Base-by-base conservation (phyloP, 2,888 invertebrate species). In the Hofmannophila pseudospretella region DNA sequence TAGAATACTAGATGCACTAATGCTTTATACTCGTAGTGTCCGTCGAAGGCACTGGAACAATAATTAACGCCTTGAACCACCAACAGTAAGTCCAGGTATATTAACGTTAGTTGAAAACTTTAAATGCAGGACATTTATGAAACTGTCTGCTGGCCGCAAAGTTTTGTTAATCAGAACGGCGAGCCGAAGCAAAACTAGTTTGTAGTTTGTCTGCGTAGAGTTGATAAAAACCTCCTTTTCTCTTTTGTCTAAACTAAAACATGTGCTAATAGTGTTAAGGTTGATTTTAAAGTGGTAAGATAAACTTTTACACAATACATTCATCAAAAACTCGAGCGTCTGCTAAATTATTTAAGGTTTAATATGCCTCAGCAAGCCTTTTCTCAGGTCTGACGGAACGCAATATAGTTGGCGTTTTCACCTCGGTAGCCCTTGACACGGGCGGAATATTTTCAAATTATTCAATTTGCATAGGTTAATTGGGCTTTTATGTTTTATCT, bases 91-190 rank as follows among this genome's bases (percentile, higher is more conserved):
- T 44, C 46, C 41, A 49, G 47, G 47, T 43, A 46, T 50, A 50
- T 57, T 56, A 66, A 51, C 58, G 56, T 59, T 60, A 61, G 62
- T 67, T 61, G 53, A 42, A 52, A 70, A 72, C 65, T 75, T 73
- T 66, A 63, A 70, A 70, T 63, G 54, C 58, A 52, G 56, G 54
- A 64, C 68, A 63, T 70, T 72, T 66, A 67, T 67, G 68, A 68
- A 70, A 68, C 58, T 64, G 60, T 57, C 58, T 46, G 41, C 54
- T 43, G 52, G 52, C 58, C 64, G 50, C 58, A 70, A 81, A 79
- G 66, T 80, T 81, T 74, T 62, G 76, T 75, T 76, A 80, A 78
- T 80, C 77, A 78, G 68, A 72, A 65, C 56, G 56, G 56, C 58
- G 60, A 54, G 44, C 44, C 4, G 43, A 47, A 56, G 65, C 66